phyloP scores from a whole-genome alignment of 37 sponge, comb jelly and placozoan genomes.

The Dysidea cf. avara region DNA sequence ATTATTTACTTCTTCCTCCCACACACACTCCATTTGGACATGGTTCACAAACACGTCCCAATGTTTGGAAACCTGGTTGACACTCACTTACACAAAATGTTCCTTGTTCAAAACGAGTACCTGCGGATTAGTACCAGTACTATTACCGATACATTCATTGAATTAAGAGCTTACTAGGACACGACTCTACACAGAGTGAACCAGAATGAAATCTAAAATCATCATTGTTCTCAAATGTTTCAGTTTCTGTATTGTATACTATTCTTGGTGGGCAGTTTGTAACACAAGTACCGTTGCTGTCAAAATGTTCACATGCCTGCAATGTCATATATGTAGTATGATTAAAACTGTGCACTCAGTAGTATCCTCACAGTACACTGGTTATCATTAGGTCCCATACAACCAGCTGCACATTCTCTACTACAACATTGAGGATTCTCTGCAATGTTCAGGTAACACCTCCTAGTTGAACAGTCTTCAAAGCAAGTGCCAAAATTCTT shows the following conservation, averaged over 20 bases:
- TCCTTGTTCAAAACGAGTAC: too few relatives aligned
- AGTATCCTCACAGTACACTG: conserved; percentile 34
- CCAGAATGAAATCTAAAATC: conserved; percentile 38
- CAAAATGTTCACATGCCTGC: conserved; percentile 59
- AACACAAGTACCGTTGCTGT: conserved; percentile 66
- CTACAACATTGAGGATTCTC: conserved; percentile 44
- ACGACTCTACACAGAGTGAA: conserved; percentile 45
- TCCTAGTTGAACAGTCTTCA: too few relatives aligned
- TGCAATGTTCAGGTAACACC: too few relatives aligned
- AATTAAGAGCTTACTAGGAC: conserved; percentile 61
- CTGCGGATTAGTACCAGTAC: too few relatives aligned
- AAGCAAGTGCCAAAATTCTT: too few relatives aligned
- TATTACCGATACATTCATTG: too few relatives aligned
- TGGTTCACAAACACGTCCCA: too few relatives aligned
- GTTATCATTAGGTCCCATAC: conserved; percentile 29
- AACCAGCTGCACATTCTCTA: conserved; percentile 62
- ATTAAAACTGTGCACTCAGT: background rate
- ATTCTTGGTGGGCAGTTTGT: conserved; percentile 36
- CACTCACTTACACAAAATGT: too few relatives aligned
- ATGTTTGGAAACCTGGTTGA: too few relatives aligned
- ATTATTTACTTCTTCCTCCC: too few relatives aligned
- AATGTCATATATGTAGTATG: too few relatives aligned
- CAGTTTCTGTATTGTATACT: conserved; percentile 25
- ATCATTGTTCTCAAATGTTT: conserved; percentile 41
- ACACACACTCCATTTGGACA: too few relatives aligned